Evolutionary conservation across 92 coral and sea anemone genomes (phyloP).

Genomic region (Micromussa lordhowensis): DNA sequence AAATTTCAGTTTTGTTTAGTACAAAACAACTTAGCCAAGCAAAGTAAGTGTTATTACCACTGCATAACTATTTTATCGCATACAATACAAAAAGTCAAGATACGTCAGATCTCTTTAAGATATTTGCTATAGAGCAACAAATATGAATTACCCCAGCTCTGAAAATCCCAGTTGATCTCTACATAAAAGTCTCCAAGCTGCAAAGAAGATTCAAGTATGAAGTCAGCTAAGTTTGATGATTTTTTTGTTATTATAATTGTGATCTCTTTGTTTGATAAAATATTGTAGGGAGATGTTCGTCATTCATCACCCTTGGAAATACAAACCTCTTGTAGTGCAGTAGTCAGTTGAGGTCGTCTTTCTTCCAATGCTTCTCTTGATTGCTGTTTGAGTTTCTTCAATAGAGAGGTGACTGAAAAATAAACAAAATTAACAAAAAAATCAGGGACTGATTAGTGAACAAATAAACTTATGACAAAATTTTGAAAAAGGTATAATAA

Average conservation of each 20-base stretch:
- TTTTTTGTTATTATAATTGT: neutral
- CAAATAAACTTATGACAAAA: too few relatives aligned
- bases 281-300: neutral
- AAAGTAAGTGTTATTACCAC: neutral
- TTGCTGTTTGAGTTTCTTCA: conserved; percentile 92
- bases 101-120: neutral
- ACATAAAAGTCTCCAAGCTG: conserved; percentile 99
- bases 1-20: too few relatives aligned
- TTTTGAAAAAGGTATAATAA: too few relatives aligned
- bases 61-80: too few relatives aligned
- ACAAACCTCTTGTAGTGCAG: conserved; percentile 86
- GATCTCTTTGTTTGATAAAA: neutral
- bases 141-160: conserved; percentile 91
- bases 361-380: conserved; percentile 85
- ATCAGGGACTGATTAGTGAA: too few relatives aligned
- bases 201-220: neutral
- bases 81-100: too few relatives aligned
- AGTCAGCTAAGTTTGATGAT: neutral
- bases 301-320: neutral
- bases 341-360: conserved; percentile 82
- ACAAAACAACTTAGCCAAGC: neutral
- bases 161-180: conserved; percentile 98
- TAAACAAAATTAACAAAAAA: neutral
- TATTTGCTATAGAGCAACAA: neutral
- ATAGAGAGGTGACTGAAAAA: conserved; percentile 77